Base-by-base conservation (phyloP, 2,888 invertebrate species). In the Himalopsyche anomala region DNA sequence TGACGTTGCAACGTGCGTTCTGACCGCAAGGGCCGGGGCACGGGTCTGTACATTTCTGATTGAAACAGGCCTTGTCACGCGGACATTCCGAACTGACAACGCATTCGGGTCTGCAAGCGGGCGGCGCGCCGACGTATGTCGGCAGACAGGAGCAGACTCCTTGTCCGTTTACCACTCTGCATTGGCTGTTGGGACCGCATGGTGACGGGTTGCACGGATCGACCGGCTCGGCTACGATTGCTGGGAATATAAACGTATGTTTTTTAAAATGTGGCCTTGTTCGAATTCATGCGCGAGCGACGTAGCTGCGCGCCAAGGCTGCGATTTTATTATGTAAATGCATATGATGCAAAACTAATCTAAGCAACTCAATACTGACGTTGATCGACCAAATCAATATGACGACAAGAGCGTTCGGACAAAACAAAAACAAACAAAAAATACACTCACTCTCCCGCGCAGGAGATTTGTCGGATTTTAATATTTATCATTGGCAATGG, bases 121-220 rank as follows among this genome's bases (percentile, higher is more conserved):
- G 96, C 80, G 96, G 96, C 87, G 94, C 92, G 69, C 96, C 96
- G 69, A 94, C 91, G 89, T 94, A 96, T 86, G 94, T 94, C 9
- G 92, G 91, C 84, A 95, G 90, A 90, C 96, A 96, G 2, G 95
- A 95, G 90, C 96, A 97, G 36, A 95, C 94, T 0, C 95, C 95
- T 92, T 96, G 95, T 42, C 94, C 94, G 89, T 96, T 96, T 42
- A 94, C 91, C 90, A 95, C 95, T 89, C 95, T 95, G 90, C 97
- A 97, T 89, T 95, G 93, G 88, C 97, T 96, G 90, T 97, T 97
- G 8, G 96, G 95, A 56, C 97, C 97, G 90, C 97, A 98, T 0
- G 97, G 97, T 4, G 96, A 95, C 83, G 97, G 96, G 88, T 93
- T 91, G 90, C 97, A 97, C 3, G 96, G 96, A 90, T 95, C 90